Conservation (phyloP, 2,888 invertebrate species). For the Dexiosoma caninum region DNA sequence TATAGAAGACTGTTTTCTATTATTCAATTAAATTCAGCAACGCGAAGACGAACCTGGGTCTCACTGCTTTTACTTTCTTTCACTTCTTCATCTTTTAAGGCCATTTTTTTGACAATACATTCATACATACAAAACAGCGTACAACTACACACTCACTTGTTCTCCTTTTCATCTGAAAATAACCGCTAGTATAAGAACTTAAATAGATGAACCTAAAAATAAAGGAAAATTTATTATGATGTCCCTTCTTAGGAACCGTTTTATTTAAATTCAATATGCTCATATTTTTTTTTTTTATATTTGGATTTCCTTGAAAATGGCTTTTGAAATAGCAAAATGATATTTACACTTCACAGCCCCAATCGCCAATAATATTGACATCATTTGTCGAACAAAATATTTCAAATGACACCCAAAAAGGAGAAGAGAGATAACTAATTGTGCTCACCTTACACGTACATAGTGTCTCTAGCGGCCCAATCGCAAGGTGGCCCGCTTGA, state of each 20-base stretch:
- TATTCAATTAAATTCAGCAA: constrained; percentile 7
- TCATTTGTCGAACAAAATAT: too few relatives aligned
- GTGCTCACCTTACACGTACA: too few relatives aligned
- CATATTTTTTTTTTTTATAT: not conserved
- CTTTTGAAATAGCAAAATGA: too few relatives aligned
- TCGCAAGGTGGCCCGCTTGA: too few relatives aligned
- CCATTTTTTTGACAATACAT: constrained; percentile 24
- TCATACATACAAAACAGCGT: not conserved
- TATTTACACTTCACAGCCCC: too few relatives aligned
- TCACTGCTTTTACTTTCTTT: not conserved
- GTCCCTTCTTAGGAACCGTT: not conserved
- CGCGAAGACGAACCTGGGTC: constrained; percentile 24
- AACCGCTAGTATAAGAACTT: not conserved
- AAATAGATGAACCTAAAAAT: not conserved
- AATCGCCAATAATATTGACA: too few relatives aligned
- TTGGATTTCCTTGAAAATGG: not conserved
- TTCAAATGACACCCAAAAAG: too few relatives aligned
- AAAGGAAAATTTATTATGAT: not conserved
- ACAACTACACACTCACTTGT: constrained; percentile 7
- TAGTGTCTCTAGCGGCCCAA: too few relatives aligned
- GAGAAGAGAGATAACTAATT: too few relatives aligned
- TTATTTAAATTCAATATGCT: not conserved
- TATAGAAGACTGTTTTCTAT: not conserved
- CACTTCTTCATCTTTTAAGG: constrained; percentile 14
- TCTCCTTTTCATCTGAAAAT: constrained; percentile 14